A percentile compares a stretch with the other conserved stretches of the same genome.
Conservation (phyloP, 2,888 invertebrate genomes). For the Conchocele bisecta region DNA sequence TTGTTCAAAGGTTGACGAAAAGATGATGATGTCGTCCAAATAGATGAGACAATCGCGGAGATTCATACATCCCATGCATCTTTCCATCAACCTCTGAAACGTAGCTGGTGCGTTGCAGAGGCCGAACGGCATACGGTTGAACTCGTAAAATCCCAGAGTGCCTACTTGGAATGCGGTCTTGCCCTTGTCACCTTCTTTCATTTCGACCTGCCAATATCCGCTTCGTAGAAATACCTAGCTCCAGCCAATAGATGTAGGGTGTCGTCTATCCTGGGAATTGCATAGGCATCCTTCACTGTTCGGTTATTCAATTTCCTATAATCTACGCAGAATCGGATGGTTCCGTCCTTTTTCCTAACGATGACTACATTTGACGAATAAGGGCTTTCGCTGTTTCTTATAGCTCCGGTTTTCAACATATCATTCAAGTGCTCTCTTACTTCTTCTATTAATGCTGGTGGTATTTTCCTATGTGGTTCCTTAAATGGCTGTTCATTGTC, state of each 20-base stretch:
- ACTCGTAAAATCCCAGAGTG: no score
- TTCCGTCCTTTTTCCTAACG: conserved; percentile 11
- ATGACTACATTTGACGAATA: no score
- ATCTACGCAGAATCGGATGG: conserved; percentile 1
- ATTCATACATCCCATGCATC: no score
- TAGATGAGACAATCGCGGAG: no score
- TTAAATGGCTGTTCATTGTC: conserved; percentile 8
- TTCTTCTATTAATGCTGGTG: conserved; percentile 17
- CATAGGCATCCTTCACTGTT: background rate
- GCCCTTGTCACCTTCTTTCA: background rate
- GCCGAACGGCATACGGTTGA: no score
- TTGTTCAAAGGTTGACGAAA: no score
- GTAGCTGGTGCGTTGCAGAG: no score
- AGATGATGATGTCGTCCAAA: no score
- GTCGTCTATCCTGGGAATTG: background rate
- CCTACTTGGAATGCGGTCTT: conserved; percentile 4
- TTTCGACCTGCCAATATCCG: conserved; percentile 3
- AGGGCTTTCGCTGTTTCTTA: background rate
- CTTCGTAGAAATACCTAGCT: background rate
- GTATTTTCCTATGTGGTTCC: conserved; percentile 7
- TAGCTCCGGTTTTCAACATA: background rate
- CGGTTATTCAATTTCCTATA: background rate
- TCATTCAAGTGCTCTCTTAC: conserved; percentile 4
- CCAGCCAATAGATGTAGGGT: conserved; percentile 1
- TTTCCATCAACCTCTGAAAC: no score